Evolutionary conservation across 2,113 vertebrate species (phyloP).

Genomic region (Tauraco erythrolophus): DNA sequence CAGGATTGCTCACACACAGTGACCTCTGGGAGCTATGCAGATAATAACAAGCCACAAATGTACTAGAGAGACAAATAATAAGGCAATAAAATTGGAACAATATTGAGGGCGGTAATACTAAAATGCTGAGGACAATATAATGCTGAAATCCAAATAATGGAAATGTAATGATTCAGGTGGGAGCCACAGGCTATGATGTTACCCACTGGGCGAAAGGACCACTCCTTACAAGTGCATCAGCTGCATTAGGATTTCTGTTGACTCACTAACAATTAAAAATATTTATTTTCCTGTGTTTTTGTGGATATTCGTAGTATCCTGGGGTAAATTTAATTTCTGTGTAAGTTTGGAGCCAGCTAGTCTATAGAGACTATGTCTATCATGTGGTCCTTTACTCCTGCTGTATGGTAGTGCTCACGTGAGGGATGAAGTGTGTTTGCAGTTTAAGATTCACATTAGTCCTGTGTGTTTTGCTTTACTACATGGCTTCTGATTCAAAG

Average conservation of each 20-base stretch:
- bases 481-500: neutral
- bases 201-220: rapidly evolving
- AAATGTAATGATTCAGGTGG: neutral
- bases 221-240: neutral
- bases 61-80: neutral
- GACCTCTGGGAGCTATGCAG: neutral
- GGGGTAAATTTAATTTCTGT: neutral
- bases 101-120: neutral
- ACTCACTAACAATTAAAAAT: neutral
- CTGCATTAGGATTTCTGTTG: neutral
- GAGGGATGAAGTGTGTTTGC: rapidly evolving
- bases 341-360: neutral
- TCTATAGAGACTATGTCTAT: neutral
- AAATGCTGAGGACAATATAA: neutral
- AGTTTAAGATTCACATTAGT: neutral
- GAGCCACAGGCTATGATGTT: rapidly evolving
- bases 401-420: rapidly evolving
- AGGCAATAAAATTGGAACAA: neutral
- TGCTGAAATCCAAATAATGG: neutral
- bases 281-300: neutral
- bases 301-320: neutral
- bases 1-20: neutral
- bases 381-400: neutral
- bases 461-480: neutral
- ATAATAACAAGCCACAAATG: neutral